Percentiles rank a stretch among this genome's conserved stretches.
phyloP scores from a whole-genome alignment of 2,113 vertebrate species.

The Callopanchax toddi region DNA sequence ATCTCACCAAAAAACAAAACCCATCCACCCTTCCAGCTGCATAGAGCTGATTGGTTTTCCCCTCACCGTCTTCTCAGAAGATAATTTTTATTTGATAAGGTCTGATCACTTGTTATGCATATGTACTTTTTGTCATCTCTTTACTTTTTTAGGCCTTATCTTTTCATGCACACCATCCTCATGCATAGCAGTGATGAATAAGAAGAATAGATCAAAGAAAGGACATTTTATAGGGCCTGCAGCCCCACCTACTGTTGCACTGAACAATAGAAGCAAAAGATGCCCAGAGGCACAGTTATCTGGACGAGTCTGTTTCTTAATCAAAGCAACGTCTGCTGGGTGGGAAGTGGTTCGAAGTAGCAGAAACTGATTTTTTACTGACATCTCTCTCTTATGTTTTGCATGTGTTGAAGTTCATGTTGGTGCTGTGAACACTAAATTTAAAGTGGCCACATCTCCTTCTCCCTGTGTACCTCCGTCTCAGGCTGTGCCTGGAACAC shows the following conservation, averaged over 20 bases:
- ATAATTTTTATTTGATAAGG: slow-evolving; percentile 73
- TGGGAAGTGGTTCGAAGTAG: slow-evolving; percentile 31
- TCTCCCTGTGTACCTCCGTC: slow-evolving; percentile 9
- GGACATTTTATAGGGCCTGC: slow-evolving; percentile 40
- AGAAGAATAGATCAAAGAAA: slow-evolving; percentile 30
- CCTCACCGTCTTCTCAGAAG: slow-evolving; percentile 59
- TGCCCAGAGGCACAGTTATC: slow-evolving; percentile 43
- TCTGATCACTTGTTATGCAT: slow-evolving; percentile 65
- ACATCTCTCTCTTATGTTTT: slow-evolving; percentile 23
- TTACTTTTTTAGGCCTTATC: slow-evolving; percentile 67
- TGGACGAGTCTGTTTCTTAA: slow-evolving; percentile 24
- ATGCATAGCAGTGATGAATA: slow-evolving; percentile 43
- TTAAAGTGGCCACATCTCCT: slow-evolving; percentile 38
- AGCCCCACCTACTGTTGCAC: slow-evolving; percentile 76
- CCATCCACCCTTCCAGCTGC: slow-evolving; percentile 32
- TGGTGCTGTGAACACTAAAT: slow-evolving; percentile 9
- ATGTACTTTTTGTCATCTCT: slow-evolving; percentile 66
- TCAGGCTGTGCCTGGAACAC: slow-evolving; percentile 51
- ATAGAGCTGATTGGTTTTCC: slow-evolving; percentile 72
- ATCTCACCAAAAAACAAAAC: not conserved
- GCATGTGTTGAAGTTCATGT: slow-evolving; percentile 17
- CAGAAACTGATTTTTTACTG: slow-evolving; percentile 11
- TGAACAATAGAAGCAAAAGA: slow-evolving; percentile 47
- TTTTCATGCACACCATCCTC: slow-evolving; percentile 69
- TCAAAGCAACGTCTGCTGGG: slow-evolving; percentile 19